Base-by-base conservation (phyloP, 2,113 vertebrate species). In the Sitta europaea region DNA sequence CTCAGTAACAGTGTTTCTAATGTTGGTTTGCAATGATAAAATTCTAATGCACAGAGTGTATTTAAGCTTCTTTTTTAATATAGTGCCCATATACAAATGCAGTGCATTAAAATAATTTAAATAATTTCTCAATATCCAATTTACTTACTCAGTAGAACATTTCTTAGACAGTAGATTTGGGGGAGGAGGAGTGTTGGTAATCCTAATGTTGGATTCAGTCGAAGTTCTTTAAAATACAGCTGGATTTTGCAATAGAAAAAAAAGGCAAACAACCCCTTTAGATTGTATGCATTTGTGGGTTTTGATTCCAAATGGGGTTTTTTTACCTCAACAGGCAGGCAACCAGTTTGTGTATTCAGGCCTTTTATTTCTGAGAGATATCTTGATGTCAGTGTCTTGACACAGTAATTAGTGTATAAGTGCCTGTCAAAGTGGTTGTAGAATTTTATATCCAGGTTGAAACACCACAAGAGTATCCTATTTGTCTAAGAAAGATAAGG, bases 11-110 rank as follows among this genome's bases (percentile, higher is more conserved):
- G 51, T 86, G 87, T 97, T 95, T 90, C 90, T 97, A 96, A 95
- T 97, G 95, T 97, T 97, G 91, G 55, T 90, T 95, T 96, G 76
- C 83, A 92, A 67, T 97, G 93, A 97, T 95, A 94, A 97, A 97
- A 97, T 97, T 95, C 95, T 95, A 94, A 97, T 94, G 50, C 68
- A 82, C 42, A 24, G 40, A 58, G 35, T 93, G 58, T 96, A 81
- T 96, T 97, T 97, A 94, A 92, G 63, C 73, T 90, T 71, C 74
- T 97, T 94, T 86, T 93, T 89, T 33, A 91, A 93, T 96, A 74
- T 85, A 92, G 61, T 77, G 43, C 40, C 91, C 65, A 62, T 91
- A 76, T 66, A 92, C 61, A 94, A 68, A 70, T 47, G 36, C 33
- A 66, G 28, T 92, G 38, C 87, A 86, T 97, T 97, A 97, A 97